Conservation (phyloP, 2,797 vertebrate genomes). For the Glyptemys insculpta region DNA sequence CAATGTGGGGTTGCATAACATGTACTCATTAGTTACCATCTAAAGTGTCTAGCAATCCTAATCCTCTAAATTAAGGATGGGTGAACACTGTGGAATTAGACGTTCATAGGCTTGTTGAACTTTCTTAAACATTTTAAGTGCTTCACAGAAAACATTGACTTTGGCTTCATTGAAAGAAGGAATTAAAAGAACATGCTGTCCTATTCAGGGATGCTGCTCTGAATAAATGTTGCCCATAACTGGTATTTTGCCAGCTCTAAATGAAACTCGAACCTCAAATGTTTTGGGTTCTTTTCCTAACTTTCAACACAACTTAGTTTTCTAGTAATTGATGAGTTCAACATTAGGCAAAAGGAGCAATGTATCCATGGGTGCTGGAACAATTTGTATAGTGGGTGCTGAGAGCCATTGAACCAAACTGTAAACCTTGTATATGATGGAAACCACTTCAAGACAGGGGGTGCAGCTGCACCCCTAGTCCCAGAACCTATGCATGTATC, state of each 20-base stretch:
- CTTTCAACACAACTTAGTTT: neutral
- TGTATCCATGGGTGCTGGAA: neutral
- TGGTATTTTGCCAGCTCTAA: neutral
- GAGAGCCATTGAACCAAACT: too few species aligned
- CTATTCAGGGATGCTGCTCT: fast-evolving
- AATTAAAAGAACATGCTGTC: neutral
- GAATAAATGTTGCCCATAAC: neutral
- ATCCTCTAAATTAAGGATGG: neutral
- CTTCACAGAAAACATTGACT: neutral
- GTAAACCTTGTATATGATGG: too few species aligned
- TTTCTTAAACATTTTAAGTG: neutral
- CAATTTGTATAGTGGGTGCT: too few species aligned
- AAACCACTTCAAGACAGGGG: too few species aligned
- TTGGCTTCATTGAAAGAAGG: neutral
- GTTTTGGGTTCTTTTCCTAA: neutral
- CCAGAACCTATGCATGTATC: neutral
- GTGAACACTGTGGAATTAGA: neutral
- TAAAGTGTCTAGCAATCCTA: neutral
- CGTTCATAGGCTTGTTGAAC: fast-evolving
- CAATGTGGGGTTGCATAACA: neutral
- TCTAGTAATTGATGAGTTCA: neutral
- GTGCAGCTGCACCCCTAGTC: too few species aligned
- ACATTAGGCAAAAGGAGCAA: neutral
- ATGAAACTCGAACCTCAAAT: neutral
- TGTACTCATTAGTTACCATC: neutral